Evolutionary conservation across 2,797 vertebrate species (phyloP), one percentile per base, ranked within the genome.

Genomic region (Percopsis omiscomaycus): DNA sequence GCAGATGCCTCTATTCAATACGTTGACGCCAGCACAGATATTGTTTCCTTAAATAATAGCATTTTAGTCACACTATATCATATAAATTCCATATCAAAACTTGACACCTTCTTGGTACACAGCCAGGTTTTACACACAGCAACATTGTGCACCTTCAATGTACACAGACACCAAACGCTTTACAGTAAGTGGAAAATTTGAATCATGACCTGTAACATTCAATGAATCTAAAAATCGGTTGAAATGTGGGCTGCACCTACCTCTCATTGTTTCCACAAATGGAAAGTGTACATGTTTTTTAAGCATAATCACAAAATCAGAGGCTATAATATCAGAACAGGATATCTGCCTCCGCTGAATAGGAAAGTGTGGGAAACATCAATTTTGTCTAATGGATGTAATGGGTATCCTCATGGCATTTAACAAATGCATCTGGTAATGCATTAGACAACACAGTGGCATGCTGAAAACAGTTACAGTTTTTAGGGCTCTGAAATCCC

Each of bases 211-310:
- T 72, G 75, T 80, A 90, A 84, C 69, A 64, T 75, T 86, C 84
- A 77, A 70, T 83, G 64, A 80, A 73, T 75, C 71, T 49, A 59
- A 70, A 79, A 77, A 78, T 63, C 61, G 37, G 80, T 83, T 84
- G 84, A 90, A 89, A 87, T 80, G 87, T 91, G 81, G 85, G 86
- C 81, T 79, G 79, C 32, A 28, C 61, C 80, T 84, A 68, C 81
- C 80, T 74, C 80, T 89, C 86, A 84, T 69, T 89, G 85, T 93
- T 92, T 92, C 91, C 91, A 90, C 78, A 66, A 67, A 85, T 79
- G 79, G 80, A 90, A 85, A 74, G 84, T 77, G 69, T 68, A 72
- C 69, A 82, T 57, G 10, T 69, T 47, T 54, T 81, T 86, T 75
- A 59, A 83, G 73, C 68, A 71, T 77, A 80, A 82, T 80, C 68